Evolutionary conservation across 2,113 vertebrate genomes (phyloP).

Genomic region (Vireo altiloquus): DNA sequence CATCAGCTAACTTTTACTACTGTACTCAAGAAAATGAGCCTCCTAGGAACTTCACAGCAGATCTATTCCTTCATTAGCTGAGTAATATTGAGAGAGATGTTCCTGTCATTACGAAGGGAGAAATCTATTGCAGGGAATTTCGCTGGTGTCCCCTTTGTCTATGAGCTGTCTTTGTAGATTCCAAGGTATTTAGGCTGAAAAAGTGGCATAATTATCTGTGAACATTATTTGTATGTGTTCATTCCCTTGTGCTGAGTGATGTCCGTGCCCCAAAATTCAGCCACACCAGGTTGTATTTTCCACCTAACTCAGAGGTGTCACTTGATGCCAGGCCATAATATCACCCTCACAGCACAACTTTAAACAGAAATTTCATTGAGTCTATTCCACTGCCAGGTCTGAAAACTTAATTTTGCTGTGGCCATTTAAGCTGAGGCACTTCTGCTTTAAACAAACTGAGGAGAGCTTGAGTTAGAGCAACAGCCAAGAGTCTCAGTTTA

Average conservation of each 20-base stretch:
- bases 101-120: conserved; percentile 75
- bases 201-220: conserved; percentile 59
- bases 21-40: conserved; percentile 85
- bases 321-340: not conserved
- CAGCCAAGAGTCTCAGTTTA: not conserved
- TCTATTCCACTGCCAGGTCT: not conserved
- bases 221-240: conserved; percentile 21
- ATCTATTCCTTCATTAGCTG: conserved; percentile 83
- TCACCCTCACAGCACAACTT: conserved; percentile 19
- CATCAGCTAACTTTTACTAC: conserved; percentile 93
- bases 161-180: conserved; percentile 67
- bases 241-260: conserved; percentile 30
- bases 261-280: not conserved
- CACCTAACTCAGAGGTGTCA: not conserved
- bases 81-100: conserved; percentile 90
- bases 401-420: not conserved
- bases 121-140: conserved; percentile 74
- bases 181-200: conserved; percentile 69
- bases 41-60: conserved; percentile 82
- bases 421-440: not conserved
- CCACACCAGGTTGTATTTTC: not conserved
- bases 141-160: conserved; percentile 71
- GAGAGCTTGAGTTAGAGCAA: not conserved
- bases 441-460: not conserved
- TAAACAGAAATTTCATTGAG: conserved; percentile 13